Base-by-base conservation (phyloP, 2,888 invertebrate species). In the Nephrotoma appendiculata region DNA sequence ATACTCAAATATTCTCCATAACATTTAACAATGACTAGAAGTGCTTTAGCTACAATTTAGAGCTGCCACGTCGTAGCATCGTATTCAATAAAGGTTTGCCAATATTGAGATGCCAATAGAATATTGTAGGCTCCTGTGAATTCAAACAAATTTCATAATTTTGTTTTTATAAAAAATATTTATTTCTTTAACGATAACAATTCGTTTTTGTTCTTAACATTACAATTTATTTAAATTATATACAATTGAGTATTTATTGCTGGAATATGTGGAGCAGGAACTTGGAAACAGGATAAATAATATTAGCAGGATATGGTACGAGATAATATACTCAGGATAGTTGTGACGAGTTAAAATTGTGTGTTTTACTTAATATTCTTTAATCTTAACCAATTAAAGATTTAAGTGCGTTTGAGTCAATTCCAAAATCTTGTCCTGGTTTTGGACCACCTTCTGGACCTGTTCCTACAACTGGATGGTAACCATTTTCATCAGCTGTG, bases 401-500 rank as follows among this genome's bases (percentile, higher is more conserved):
- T 86, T 88, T 88, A 45, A 87, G 86, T 43, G 87, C 87, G 45
- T 87, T 87, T 83, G 87, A 87, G 44, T 87, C 85, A 45, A 88
- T 87, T 6, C 57, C 85, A 41, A 87, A 87, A 86, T 87, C 87
- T 86, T 87, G 84, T 86, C 88, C 88, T 45, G 87, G 86, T 86
- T 87, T 87, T 83, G 87, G 87, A 5, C 88, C 88, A 85, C 87
- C 88, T 83, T 86, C 87, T 57, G 87, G 87, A 11, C 88, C 88
- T 9, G 87, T 87, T 57, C 88, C 88, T n/a, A 87, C 85, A 15
- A 86, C 86, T 86, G 88, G 88, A 85, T 87, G 87, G 57, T 87
- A 88, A 86, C 89, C 89, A 87, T 88, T 89, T 86, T 89, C 89
- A 87, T 89, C 89, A 84, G 89, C 89, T 83, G 89, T 89, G 52